phyloP scores from a whole-genome alignment of 2,113 vertebrate genomes.

The Tragelaphus strepsiceros region DNA sequence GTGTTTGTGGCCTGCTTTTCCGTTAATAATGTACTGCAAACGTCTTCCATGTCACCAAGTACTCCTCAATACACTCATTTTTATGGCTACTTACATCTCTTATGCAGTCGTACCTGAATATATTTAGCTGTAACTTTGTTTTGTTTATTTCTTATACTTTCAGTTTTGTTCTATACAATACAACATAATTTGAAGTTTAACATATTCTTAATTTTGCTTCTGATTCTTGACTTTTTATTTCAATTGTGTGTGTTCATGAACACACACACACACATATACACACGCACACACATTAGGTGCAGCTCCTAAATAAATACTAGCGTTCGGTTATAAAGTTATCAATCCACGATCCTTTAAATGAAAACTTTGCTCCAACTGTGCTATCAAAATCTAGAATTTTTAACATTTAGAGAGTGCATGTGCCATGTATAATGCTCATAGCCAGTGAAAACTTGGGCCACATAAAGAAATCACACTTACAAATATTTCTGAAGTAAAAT shows the following conservation, averaged over 20 bases:
- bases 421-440: background rate
- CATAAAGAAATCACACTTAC: background rate
- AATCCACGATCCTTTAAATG: background rate
- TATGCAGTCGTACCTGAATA: background rate
- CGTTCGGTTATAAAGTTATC: background rate
- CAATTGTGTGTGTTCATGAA: background rate
- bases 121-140: background rate
- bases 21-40: background rate
- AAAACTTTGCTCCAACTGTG: background rate
- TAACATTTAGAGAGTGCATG: background rate
- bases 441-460: background rate
- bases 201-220: background rate
- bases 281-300: background rate
- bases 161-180: background rate
- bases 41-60: background rate
- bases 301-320: background rate
- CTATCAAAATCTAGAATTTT: background rate
- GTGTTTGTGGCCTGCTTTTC: background rate
- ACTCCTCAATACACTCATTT: background rate
- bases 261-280: background rate
- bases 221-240: background rate
- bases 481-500: constrained; percentile 35
- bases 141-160: background rate
- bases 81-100: background rate
- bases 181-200: background rate